A percentile compares a stretch with the other conserved stretches of the same genome.
Conservation (phyloP, 2,888 invertebrate species). For the Cyclophora albipunctata region DNA sequence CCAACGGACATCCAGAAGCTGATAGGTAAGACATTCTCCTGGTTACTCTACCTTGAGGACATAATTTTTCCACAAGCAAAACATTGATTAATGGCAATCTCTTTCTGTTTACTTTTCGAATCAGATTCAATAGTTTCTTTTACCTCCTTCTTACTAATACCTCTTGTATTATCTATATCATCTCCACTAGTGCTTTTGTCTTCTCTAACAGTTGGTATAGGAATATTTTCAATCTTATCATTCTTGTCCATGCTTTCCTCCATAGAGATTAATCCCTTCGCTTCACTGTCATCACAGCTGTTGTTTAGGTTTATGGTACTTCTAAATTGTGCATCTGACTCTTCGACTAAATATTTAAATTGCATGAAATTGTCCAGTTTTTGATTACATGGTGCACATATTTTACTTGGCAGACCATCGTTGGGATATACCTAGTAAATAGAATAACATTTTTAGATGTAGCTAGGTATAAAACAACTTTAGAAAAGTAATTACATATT, state of each 20-base stretch:
- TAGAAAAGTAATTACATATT: neutral
- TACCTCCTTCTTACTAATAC: too few relatives aligned
- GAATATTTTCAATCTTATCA: constrained; percentile 5
- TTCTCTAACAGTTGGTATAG: neutral
- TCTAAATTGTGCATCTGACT: constrained; percentile 42
- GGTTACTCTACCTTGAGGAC: constrained; percentile 53
- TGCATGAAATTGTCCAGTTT: constrained; percentile 43
- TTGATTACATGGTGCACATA: constrained; percentile 46
- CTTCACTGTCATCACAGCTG: constrained; percentile 9
- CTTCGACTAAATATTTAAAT: constrained; percentile 48
- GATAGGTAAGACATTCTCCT: too few relatives aligned
- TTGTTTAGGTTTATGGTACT: constrained; percentile 18
- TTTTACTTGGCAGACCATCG: constrained; percentile 49
- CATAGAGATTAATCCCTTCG: constrained; percentile 9
- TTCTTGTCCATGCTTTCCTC: constrained; percentile 7
- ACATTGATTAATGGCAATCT: constrained; percentile 45
- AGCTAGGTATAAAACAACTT: neutral
- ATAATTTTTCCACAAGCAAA: constrained; percentile 70
- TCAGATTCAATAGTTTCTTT: neutral
- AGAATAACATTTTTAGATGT: neutral
- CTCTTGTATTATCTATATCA: too few relatives aligned
- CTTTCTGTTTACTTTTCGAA: constrained; percentile 20
- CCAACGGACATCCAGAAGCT: too few relatives aligned
- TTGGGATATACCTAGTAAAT: constrained; percentile 46
- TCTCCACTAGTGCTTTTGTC: too few relatives aligned